These are phyloP conservation scores for Crypturellus tataupa DNA, from an alignment of 2,797 vertebrate species.

Conservation along the genomic window DNA sequence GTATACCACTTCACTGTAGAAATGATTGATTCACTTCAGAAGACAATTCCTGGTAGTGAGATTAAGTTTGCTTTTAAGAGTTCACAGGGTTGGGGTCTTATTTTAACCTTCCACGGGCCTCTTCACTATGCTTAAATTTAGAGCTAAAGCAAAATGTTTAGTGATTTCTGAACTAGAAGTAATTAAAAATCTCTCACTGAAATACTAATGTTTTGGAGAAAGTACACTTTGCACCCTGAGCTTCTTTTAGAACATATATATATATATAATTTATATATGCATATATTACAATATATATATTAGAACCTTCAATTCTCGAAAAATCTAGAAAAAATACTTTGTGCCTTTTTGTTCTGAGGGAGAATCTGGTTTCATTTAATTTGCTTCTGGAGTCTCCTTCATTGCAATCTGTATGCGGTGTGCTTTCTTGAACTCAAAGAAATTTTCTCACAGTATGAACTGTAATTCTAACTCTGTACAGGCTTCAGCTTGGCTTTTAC, in stretches of 20 bases:
- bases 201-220: background rate
- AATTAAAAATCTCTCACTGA: background rate
- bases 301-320: background rate
- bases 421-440: background rate
- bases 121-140: background rate
- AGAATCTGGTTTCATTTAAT: background rate
- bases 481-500: background rate
- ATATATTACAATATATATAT: too few species aligned
- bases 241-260: background rate
- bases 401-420: background rate
- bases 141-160: background rate
- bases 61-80: background rate
- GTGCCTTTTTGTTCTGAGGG: background rate
- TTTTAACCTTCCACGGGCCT: background rate
- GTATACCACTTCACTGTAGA: background rate
- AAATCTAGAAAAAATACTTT: background rate
- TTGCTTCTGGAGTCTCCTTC: background rate
- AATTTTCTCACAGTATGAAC: background rate
- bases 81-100: background rate
- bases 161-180: background rate
- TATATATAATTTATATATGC: too few species aligned
- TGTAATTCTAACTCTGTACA: conserved; percentile 3
- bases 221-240: background rate
- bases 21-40: background rate
- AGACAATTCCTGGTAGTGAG: background rate